Evolutionary conservation across 1,140 invertebrate species (phyloP), one percentile per base, ranked within the genome.

Genomic region (Agraylea sexmaculata): DNA sequence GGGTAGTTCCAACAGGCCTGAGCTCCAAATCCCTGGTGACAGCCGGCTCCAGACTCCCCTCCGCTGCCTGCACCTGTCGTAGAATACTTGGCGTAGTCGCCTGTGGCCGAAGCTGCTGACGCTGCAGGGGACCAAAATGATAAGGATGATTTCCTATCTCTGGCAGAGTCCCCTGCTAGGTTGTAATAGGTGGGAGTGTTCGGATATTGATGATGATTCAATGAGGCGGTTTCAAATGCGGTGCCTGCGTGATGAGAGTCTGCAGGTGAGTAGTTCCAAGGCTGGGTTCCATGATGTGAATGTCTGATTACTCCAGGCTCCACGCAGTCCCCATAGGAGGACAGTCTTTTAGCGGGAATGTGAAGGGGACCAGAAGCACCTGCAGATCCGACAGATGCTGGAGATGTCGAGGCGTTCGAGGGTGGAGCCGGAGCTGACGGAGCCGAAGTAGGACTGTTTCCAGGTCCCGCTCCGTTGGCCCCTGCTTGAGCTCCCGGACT

Each of bases 291-390:
- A 51, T 78, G 80, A 50, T 79, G 80, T 38, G 78, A 75, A 58
- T 84, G 81, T 39, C 81, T 60, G 53, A 84, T 85, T 51, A 85
- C 80, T 13, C 76, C 74, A 8, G 73, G 66, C 51, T 78, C 76
- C 30, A 70, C 70, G 51, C 74, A 72, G 37, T 74, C 72, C 17
- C 68, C 73, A 60, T 78, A 77, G 16, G 71, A 68, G 8, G 70
- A 67, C 43, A 78, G 59, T 46, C 84, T 68, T 57, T 87, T 87
- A 47, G 83, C 83, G 16, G 84, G 84, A 62, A 88, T 87, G 64
- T 87, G 84, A 1, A 87, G 65, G 3, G 84, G 81, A 10, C 76
- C 75, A 27, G 72, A 62, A 49, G 67, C 51, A 5, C 47, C 47
- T 13, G 53, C 59, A 44, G 67, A 73, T 42, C 70, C 72, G 37